Evolutionary conservation across 2,113 vertebrate species (phyloP).

Genomic region (Columbina picui): DNA sequence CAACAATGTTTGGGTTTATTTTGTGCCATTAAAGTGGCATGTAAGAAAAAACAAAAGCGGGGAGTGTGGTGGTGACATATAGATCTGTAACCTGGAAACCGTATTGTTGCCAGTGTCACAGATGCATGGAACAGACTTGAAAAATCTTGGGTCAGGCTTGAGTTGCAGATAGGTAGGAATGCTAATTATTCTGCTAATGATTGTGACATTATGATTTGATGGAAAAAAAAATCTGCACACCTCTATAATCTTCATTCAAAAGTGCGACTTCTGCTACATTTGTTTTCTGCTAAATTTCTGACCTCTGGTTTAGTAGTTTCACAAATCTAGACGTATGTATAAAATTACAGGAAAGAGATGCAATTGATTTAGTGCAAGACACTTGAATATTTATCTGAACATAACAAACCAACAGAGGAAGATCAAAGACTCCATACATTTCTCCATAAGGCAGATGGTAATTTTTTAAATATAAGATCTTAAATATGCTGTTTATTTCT

Average conservation of each 20-base stretch:
- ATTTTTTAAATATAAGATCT: slow-evolving; percentile 68
- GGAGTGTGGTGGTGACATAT: neutral
- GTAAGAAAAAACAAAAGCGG: neutral
- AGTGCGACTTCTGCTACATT: slow-evolving; percentile 33
- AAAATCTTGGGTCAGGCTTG: neutral
- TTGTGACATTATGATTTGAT: neutral
- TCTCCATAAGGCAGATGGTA: slow-evolving; percentile 81
- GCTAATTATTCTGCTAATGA: neutral
- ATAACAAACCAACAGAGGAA: slow-evolving; percentile 53
- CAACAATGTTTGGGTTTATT: neutral
- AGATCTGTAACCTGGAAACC: neutral
- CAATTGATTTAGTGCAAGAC: slow-evolving; percentile 50
- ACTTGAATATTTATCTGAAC: slow-evolving; percentile 37
- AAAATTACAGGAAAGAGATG: slow-evolving; percentile 33
- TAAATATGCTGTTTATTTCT: slow-evolving; percentile 66
- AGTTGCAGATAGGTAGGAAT: neutral
- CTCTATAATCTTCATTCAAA: neutral
- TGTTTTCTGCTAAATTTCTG: slow-evolving; percentile 20
- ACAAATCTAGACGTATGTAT: neutral
- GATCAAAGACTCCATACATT: slow-evolving; percentile 53
- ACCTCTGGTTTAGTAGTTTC: neutral
- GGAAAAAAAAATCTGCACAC: neutral
- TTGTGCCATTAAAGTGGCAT: neutral
- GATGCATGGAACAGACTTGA: neutral
- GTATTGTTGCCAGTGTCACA: neutral